phyloP scores from a whole-genome alignment of 2,888 invertebrate species.

The Lypha dubia region DNA sequence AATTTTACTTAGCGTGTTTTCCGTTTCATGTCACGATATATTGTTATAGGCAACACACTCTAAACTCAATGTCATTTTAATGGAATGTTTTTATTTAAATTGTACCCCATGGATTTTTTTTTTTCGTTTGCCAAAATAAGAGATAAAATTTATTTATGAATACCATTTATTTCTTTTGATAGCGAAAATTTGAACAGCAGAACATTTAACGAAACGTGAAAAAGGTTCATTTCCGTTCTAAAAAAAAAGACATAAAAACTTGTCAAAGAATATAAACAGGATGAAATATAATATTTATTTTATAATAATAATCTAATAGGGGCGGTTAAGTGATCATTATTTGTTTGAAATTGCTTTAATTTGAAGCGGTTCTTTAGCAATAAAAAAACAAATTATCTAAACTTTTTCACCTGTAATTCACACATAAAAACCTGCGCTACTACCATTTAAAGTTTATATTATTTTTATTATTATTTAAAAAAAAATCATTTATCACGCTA shows the following conservation, averaged over 20 bases:
- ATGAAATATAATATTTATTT: slow-evolving; percentile 24
- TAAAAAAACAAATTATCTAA: not conserved
- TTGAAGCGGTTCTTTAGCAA: slow-evolving; percentile 1
- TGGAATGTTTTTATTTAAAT: slow-evolving; percentile 28
- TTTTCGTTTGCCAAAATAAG: not conserved
- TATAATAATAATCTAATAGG: slow-evolving; percentile 15
- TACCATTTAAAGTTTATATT: not conserved
- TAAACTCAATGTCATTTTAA: slow-evolving; percentile 14
- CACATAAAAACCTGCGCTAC: not conserved
- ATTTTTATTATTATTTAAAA: not conserved
- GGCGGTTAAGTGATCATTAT: slow-evolving; percentile 6
- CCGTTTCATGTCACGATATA: not conserved
- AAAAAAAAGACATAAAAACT: not conserved
- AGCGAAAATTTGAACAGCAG: slow-evolving; percentile 27
- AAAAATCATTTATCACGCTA: slow-evolving; percentile 52
- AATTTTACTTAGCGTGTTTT: too few species aligned
- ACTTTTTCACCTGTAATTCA: not conserved
- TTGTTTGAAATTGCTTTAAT: slow-evolving; percentile 13
- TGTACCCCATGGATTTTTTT: slow-evolving; percentile 3
- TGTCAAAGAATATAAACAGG: not conserved
- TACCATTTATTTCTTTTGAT: not conserved
- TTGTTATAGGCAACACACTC: not conserved
- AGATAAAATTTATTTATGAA: slow-evolving; percentile 2
- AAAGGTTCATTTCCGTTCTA: slow-evolving; percentile 61
- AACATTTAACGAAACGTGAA: slow-evolving; percentile 43